Percentiles rank a stretch among this genome's conserved stretches.
Evolutionary conservation across 2,888 invertebrate species (phyloP).

Genomic region (Eupithecia abbreviata): DNA sequence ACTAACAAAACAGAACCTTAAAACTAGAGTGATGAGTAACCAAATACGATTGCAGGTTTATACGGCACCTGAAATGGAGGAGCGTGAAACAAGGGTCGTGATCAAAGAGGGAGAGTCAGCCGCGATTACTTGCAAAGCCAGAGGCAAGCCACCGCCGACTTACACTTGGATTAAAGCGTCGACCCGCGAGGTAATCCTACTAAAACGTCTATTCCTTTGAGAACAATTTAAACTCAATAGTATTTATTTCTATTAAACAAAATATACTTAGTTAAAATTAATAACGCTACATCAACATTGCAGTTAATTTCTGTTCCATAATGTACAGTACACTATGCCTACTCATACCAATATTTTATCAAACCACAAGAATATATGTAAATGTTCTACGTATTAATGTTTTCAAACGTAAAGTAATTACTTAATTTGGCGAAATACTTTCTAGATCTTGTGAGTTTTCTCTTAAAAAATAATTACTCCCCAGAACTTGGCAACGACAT

Average conservation of each 20-base stretch:
- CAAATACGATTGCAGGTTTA: constrained; percentile 83
- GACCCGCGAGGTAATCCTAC: constrained; percentile 81
- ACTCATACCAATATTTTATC: neutral
- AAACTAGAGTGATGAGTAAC: neutral
- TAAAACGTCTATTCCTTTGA: constrained; percentile 5
- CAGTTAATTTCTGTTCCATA: neutral
- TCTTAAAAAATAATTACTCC: constrained; percentile 39
- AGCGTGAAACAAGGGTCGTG: constrained; percentile 84
- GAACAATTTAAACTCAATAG: neutral
- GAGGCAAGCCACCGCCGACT: constrained; percentile 92
- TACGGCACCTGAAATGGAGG: constrained; percentile 88
- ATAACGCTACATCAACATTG: neutral
- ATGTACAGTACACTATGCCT: too few relatives aligned
- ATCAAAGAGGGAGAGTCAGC: constrained; percentile 92
- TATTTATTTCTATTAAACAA: neutral
- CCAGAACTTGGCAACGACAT: constrained; percentile 87
- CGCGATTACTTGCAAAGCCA: constrained; percentile 89
- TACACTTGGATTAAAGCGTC: constrained; percentile 92
- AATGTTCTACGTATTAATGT: neutral
- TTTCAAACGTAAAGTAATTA: neutral
- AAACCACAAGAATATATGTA: neutral
- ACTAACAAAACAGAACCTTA: neutral
- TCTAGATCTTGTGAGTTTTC: neutral
- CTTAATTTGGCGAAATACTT: neutral
- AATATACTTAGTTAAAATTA: neutral